These are phyloP conservation scores for Vombatus ursinus DNA, from an alignment of 2,113 vertebrate species.

Conservation along the genomic window DNA sequence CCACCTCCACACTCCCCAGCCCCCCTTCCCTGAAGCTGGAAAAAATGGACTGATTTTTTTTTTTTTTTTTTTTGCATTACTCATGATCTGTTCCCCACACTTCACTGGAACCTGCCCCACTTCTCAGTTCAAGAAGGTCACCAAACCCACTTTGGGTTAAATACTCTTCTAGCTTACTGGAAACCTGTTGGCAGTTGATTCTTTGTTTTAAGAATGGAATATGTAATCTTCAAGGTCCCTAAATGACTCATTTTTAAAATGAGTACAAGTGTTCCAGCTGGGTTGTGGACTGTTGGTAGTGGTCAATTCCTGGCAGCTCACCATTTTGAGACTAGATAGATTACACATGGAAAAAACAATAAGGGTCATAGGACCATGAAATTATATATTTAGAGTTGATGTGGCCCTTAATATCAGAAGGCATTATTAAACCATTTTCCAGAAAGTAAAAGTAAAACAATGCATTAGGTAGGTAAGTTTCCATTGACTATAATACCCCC, in stretches of 20 bases:
- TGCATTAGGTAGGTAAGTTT: slow-evolving; percentile 38
- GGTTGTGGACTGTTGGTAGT: slow-evolving; percentile 56
- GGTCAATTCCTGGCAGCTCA: slow-evolving; percentile 57
- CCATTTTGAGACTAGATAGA: slow-evolving; percentile 58
- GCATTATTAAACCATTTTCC: slow-evolving; percentile 48
- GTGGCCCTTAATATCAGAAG: slow-evolving; percentile 26
- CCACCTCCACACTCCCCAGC: not conserved
- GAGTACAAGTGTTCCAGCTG: slow-evolving; percentile 60
- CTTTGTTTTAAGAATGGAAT: slow-evolving; percentile 71
- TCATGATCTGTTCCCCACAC: slow-evolving; percentile 33
- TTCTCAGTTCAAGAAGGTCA: slow-evolving; percentile 63
- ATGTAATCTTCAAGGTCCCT: slow-evolving; percentile 74
- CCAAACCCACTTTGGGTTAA: slow-evolving; percentile 70
- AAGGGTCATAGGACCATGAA: not conserved
- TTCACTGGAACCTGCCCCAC: slow-evolving; percentile 35
- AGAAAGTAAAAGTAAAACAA: slow-evolving; percentile 58
- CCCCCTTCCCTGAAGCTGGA: not conserved
- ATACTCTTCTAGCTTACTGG: slow-evolving; percentile 76
- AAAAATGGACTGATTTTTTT: not conserved
- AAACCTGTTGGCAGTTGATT: slow-evolving; percentile 73
- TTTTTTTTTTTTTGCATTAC: slow-evolving; percentile 47
- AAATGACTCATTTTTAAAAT: slow-evolving; percentile 64
- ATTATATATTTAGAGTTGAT: not conserved
- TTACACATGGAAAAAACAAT: slow-evolving; percentile 56
- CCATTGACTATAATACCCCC: not conserved